A percentile compares a stretch with the other conserved stretches of the same genome.
Evolutionary conservation across 2,888 invertebrate genomes (phyloP).

Genomic region (Cremastobaeus sp.): DNA sequence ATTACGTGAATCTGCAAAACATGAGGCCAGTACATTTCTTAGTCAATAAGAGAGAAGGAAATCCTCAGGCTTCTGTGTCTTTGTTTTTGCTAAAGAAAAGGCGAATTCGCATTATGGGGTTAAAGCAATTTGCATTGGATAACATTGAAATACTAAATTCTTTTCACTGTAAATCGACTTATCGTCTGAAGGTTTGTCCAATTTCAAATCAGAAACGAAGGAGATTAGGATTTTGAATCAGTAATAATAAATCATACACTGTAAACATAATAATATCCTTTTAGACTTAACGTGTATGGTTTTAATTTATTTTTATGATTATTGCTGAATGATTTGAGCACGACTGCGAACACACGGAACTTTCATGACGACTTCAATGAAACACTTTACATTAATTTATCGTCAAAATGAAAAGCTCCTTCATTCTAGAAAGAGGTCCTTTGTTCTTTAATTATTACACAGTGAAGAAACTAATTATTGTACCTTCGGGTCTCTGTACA

Average conservation of each 20-base stretch:
- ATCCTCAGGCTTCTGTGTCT: conserved; percentile 8
- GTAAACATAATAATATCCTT: conserved; percentile 24
- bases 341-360: conserved; percentile 20
- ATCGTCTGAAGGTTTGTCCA: conserved; percentile 65
- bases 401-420: conserved; percentile 32
- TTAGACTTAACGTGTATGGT: not conserved
- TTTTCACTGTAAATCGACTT: conserved; percentile 61
- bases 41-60: conserved; percentile 15
- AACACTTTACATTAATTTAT: conserved; percentile 40
- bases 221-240: conserved; percentile 24
- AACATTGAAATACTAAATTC: conserved; percentile 30
- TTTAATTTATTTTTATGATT: conserved; percentile 24
- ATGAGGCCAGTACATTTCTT: conserved; percentile 15
- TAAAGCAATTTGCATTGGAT: conserved; percentile 13
- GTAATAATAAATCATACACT: conserved; percentile 24
- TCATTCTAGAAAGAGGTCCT: conserved; percentile 18
- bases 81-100: conserved; percentile 14
- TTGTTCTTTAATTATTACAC: conserved; percentile 21
- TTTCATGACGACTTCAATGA: conserved; percentile 27
- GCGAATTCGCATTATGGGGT: conserved; percentile 16
- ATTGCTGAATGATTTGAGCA: conserved; percentile 24
- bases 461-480: conserved; percentile 51
- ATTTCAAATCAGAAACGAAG: conserved; percentile 60
- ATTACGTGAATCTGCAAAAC: conserved; percentile 15
- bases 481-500: conserved; percentile 23